Conservation (phyloP, 2,888 invertebrate species). For the Carterocephalus palaemon region DNA sequence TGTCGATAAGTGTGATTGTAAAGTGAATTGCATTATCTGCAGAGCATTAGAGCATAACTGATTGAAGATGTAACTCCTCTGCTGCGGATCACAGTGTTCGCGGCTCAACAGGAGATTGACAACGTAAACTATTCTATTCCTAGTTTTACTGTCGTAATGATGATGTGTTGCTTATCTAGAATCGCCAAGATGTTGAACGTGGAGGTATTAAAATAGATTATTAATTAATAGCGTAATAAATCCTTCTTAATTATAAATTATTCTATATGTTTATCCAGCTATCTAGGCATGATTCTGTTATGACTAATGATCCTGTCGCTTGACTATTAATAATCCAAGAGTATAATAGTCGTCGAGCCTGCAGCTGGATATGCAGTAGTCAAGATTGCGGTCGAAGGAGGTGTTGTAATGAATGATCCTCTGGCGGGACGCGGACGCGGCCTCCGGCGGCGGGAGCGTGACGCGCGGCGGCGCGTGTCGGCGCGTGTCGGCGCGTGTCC, state of each 20-base stretch:
- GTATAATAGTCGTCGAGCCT: no score
- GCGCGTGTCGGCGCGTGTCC: background rate
- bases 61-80: background rate
- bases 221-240: no score
- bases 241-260: no score
- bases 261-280: no score
- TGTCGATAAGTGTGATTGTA: constrained; percentile 1
- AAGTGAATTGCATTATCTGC: constrained; percentile 23
- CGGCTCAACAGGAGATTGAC: background rate
- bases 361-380: no score
- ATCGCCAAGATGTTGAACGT: constrained; percentile 16
- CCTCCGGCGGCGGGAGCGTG: constrained; percentile 5
- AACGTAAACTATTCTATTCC: background rate
- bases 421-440: background rate
- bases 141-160: constrained; percentile 13
- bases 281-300: no score
- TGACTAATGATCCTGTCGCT: no score
- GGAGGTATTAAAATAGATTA: constrained; percentile 22
- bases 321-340: no score
- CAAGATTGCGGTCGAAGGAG: no score
- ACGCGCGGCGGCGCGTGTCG: constrained; percentile 2
- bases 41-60: constrained; percentile 17
- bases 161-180: constrained; percentile 30
- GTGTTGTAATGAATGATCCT: background rate
- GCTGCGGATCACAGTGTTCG: no score